Evolutionary conservation across 2,797 vertebrate species (phyloP).

Genomic region (Limosa lapponica): DNA sequence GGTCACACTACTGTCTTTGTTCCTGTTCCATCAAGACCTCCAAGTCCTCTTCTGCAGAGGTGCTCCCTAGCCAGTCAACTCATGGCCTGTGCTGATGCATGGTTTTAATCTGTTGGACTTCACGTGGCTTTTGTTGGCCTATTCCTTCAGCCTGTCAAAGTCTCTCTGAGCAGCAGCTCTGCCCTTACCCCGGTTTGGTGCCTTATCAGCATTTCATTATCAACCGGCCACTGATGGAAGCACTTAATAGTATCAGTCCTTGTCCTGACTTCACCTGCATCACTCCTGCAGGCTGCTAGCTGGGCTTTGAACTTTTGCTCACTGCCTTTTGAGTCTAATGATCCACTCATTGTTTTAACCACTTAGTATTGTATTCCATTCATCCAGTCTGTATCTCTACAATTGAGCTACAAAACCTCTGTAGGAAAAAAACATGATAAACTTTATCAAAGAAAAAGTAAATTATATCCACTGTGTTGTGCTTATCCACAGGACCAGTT

Average conservation of each 20-base stretch:
- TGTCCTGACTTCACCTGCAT: not conserved
- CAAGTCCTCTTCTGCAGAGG: not conserved
- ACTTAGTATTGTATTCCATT: accelerated
- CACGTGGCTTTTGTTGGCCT: not conserved
- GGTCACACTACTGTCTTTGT: not conserved
- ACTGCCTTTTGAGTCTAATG: not conserved
- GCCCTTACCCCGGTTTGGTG: not conserved
- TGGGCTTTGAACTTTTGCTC: not conserved
- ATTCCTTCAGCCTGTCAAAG: not conserved
- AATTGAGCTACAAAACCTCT: not conserved
- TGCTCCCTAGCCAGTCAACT: not conserved
- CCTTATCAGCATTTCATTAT: not conserved
- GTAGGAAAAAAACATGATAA: not conserved
- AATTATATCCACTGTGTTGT: not conserved
- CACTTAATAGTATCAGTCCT: not conserved
- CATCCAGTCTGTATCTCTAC: not conserved
- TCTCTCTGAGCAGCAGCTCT: not conserved
- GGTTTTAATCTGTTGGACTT: not conserved
- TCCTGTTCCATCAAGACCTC: not conserved
- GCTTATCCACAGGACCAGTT: not conserved
- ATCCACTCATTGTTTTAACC: not conserved
- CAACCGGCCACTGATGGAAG: not conserved
- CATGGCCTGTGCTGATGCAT: not conserved
- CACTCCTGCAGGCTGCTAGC: not conserved
- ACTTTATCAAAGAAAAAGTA: not conserved